phyloP scores from a whole-genome alignment of 2,888 invertebrate genomes.

The Plusia festucae region DNA sequence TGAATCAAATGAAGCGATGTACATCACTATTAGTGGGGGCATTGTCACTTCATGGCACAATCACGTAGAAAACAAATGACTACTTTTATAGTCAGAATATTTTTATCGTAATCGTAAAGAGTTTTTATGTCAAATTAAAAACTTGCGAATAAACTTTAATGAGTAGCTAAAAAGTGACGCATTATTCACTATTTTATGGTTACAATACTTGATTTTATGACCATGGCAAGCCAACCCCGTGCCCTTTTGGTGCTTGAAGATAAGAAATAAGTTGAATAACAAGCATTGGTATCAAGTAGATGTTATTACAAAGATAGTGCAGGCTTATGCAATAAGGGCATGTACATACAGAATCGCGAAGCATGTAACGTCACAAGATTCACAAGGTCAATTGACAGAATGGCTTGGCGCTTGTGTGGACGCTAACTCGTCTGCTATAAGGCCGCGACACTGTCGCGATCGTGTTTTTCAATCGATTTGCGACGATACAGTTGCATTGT shows the following conservation, averaged over 20 bases:
- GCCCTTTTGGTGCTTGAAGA: slow-evolving; percentile 48
- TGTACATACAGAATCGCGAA: slow-evolving; percentile 2
- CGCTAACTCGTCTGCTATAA: background rate
- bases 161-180: slow-evolving; percentile 30
- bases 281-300: slow-evolving; percentile 34
- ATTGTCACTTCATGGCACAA: slow-evolving; percentile 21
- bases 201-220: slow-evolving; percentile 49
- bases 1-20: slow-evolving; percentile 32
- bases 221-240: slow-evolving; percentile 52
- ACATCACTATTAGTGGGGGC: slow-evolving; percentile 27
- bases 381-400: slow-evolving; percentile 28
- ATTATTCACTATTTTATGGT: slow-evolving; percentile 52
- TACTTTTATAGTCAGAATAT: slow-evolving; percentile 15
- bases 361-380: background rate
- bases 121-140: slow-evolving; percentile 10
- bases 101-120: slow-evolving; percentile 19
- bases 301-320: slow-evolving; percentile 31
- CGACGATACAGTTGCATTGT: background rate
- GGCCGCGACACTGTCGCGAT: background rate
- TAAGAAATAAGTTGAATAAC: slow-evolving; percentile 50
- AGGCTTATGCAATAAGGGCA: slow-evolving; percentile 17
- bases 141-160: too few species aligned
- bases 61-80: slow-evolving; percentile 29
- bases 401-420: background rate
- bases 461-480: slow-evolving; percentile 2